A percentile compares a stretch with the other conserved stretches of the same genome.
phyloP scores from a whole-genome alignment of 1,140 invertebrate genomes.

The Papilio aristodemus region DNA sequence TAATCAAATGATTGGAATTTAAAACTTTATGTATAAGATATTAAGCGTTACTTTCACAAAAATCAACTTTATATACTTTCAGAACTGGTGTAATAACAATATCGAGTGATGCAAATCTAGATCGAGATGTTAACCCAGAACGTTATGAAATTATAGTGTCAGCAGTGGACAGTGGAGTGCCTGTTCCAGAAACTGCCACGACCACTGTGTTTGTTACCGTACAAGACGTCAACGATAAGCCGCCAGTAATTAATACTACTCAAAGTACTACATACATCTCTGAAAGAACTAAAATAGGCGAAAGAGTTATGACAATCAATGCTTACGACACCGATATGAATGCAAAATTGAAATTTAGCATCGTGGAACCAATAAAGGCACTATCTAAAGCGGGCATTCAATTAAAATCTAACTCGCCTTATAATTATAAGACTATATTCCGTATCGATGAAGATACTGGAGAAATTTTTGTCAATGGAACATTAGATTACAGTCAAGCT shows the following conservation, averaged over 20 bases:
- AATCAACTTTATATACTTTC: slow-evolving; percentile 42
- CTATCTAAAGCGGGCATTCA: slow-evolving; percentile 88
- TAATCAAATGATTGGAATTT: too few relatives aligned
- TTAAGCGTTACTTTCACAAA: background rate
- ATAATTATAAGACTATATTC: slow-evolving; percentile 86
- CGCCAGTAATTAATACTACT: slow-evolving; percentile 86
- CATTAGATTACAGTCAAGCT: slow-evolving; percentile 88
- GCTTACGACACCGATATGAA: slow-evolving; percentile 87
- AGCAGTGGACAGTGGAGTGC: slow-evolving; percentile 86
- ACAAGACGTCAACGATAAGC: slow-evolving; percentile 91
- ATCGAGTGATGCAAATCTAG: slow-evolving; percentile 86
- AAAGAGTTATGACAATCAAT: slow-evolving; percentile 82
- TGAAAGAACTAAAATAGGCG: slow-evolving; percentile 84
- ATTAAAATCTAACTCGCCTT: slow-evolving; percentile 82
- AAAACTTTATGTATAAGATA: too few relatives aligned
- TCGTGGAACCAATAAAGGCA: slow-evolving; percentile 85
- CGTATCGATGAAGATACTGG: slow-evolving; percentile 86
- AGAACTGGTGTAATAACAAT: slow-evolving; percentile 87
- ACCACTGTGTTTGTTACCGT: slow-evolving; percentile 87
- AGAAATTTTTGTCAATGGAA: slow-evolving; percentile 85
- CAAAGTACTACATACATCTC: slow-evolving; percentile 84
- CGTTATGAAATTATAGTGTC: slow-evolving; percentile 87
- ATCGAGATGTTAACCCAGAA: slow-evolving; percentile 84
- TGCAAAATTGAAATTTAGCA: slow-evolving; percentile 84
- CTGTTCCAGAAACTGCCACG: slow-evolving; percentile 88